Evolutionary conservation across 2,888 invertebrate genomes (phyloP).

Genomic region (Rugalucina vietnamica): DNA sequence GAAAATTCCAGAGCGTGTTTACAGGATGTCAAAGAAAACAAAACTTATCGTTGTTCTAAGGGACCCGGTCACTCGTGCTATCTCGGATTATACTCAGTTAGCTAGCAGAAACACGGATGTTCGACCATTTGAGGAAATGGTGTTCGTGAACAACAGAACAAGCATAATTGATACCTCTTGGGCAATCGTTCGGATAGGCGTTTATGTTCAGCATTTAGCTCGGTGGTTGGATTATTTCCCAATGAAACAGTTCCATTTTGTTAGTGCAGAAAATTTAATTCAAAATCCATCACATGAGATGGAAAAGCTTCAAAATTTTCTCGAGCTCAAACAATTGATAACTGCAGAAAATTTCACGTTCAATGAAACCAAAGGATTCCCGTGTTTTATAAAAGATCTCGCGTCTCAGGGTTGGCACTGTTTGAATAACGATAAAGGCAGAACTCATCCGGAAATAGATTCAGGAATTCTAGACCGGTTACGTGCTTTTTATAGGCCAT

Average conservation of each 20-base stretch:
- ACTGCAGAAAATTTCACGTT: constrained; percentile 96
- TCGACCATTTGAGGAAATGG: constrained; percentile 79
- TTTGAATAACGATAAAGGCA: no score
- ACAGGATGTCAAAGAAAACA: constrained; percentile 92
- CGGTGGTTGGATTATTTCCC: constrained; percentile 95
- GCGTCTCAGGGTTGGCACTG: constrained; percentile 83
- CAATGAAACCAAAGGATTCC: constrained; percentile 96
- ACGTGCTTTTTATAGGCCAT: constrained; percentile 84
- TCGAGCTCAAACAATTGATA: constrained; percentile 92
- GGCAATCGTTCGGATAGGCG: no score
- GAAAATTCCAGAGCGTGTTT: no score
- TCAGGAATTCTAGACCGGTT: constrained; percentile 79
- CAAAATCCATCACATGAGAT: constrained; percentile 95
- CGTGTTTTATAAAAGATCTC: constrained; percentile 87
- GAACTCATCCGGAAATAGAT: no score
- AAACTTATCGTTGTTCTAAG: constrained; percentile 94
- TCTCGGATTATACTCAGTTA: no score
- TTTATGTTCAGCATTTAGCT: constrained; percentile 92
- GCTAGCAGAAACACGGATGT: constrained; percentile 81
- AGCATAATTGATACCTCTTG: constrained; percentile 91
- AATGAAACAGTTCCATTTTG: no score
- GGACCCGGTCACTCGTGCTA: constrained; percentile 95
- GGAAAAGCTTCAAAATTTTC: constrained; percentile 93
- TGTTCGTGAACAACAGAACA: constrained; percentile 88
- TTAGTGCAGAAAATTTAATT: no score